Base-by-base conservation (phyloP, 2,888 invertebrate genomes). In the Tholera decimalis region DNA sequence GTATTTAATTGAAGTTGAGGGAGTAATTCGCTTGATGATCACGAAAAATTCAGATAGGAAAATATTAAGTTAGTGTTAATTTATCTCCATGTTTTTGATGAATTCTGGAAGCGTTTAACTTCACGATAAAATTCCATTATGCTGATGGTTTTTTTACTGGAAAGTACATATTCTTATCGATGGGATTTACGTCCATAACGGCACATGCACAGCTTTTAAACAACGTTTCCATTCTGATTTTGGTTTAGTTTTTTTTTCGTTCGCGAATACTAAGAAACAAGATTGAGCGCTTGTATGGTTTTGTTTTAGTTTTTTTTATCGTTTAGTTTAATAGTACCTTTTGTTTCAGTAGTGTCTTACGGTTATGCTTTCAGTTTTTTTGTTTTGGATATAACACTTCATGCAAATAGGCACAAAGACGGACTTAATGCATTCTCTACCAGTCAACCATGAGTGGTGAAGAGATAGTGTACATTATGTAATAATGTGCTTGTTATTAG, bases 321-420 rank as follows among this genome's bases (percentile, higher is more conserved):
- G 30, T 73, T 73, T 66, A 66, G 20, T 58, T 54, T 22, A 58
- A 54, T 61, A 30, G 13, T 35, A 22, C 37, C 35, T 73, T 73
- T 73, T 61, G 44, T 55, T 73, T 26, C 50, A 50, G n/a, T n/a
- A 46, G 15, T 49, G n/a, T n/a, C n/a, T n/a, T 20, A 66, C 20
- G n/a, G 39, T 53, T 56, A 30, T 43, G 13, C 15, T 41, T 7
- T 18, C 22, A 33, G 60, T 57, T 54, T 30, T 66, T 57, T 54
- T 30, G 11, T 39, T 58, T 54, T 7, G 24, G 22, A 56, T 15
- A 28, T 20, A 43, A 28, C n/a, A n/a, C n/a, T n/a, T n/a, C n/a
- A n/a, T n/a, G n/a, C n/a, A n/a, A n/a, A n/a, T n/a, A n/a, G n/a
- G n/a, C n/a, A n/a, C n/a, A n/a, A n/a, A n/a, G n/a, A n/a, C n/a